phyloP scores from a whole-genome alignment of 1,140 invertebrate genomes.

The Mesaphorura yosii region DNA sequence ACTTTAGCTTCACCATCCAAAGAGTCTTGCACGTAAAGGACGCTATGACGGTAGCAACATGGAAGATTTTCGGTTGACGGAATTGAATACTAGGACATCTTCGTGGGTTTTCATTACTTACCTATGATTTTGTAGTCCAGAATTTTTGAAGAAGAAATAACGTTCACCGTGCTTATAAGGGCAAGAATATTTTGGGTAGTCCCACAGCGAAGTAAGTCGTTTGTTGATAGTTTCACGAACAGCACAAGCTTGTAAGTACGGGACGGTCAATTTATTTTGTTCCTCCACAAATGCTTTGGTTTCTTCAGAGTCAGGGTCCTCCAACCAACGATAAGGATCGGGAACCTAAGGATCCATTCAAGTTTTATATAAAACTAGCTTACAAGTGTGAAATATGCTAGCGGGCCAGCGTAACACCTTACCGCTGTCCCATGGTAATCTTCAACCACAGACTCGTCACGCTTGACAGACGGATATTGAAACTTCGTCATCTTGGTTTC shows the following conservation, averaged over 20 bases:
- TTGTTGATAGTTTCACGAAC: slow-evolving; percentile 58
- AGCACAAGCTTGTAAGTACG: slow-evolving; percentile 68
- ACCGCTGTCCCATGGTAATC: slow-evolving; percentile 73
- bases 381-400: not conserved
- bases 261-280: slow-evolving; percentile 78
- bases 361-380: not conserved
- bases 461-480: slow-evolving; percentile 59
- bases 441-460: slow-evolving; percentile 66
- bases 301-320: slow-evolving; percentile 85
- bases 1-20: slow-evolving; percentile 65
- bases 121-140: slow-evolving; percentile 93
- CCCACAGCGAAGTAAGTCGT: slow-evolving; percentile 79
- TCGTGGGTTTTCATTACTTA: slow-evolving; percentile 34
- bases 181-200: slow-evolving; percentile 89
- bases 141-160: slow-evolving; percentile 90
- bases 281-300: slow-evolving; percentile 83
- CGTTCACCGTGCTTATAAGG: slow-evolving; percentile 67
- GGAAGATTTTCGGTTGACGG: not conserved
- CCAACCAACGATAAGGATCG: slow-evolving; percentile 94
- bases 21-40: slow-evolving; percentile 79
- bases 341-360: slow-evolving; percentile 47
- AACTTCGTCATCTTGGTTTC: slow-evolving; percentile 24
- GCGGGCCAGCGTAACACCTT: slow-evolving; percentile 16
- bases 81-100: too few relatives aligned
- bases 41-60: slow-evolving; percentile 49